These are phyloP conservation scores for Darevskia mixta DNA, from an alignment of 2,797 vertebrate species.

Conservation along the genomic window DNA sequence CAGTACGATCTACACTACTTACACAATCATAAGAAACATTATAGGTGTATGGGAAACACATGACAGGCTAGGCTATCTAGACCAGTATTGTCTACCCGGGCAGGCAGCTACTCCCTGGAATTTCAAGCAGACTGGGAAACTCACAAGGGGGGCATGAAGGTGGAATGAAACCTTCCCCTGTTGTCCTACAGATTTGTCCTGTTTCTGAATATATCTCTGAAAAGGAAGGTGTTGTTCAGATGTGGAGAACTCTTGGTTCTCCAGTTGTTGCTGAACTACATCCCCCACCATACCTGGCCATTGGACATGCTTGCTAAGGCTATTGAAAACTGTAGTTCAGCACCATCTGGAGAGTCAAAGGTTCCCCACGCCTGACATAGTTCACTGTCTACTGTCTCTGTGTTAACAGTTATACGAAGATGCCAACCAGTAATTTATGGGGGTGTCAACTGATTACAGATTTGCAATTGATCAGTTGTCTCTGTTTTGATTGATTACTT, in stretches of 20 bases:
- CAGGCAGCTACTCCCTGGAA: too few species aligned
- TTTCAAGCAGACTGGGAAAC: neutral
- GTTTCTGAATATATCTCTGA: neutral
- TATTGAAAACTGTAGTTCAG: too few species aligned
- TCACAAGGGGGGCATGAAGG: neutral
- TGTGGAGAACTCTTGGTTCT: neutral
- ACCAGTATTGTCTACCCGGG: neutral
- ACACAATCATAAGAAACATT: neutral
- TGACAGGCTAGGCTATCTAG: neutral
- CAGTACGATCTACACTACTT: neutral
- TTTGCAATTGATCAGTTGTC: neutral
- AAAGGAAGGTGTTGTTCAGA: neutral
- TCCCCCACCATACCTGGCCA: too few species aligned
- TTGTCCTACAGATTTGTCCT: neutral
- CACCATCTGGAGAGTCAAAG: neutral
- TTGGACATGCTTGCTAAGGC: too few species aligned
- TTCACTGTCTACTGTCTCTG: neutral
- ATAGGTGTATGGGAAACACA: neutral
- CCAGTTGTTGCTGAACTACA: too few species aligned
- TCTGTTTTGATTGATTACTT: neutral
- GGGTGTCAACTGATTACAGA: slow-evolving; percentile 5
- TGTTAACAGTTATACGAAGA: neutral
- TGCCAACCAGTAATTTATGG: neutral
- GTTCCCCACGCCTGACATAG: neutral
- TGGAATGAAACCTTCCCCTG: neutral